A percentile compares a stretch with the other conserved stretches of the same genome.
phyloP scores from a whole-genome alignment of 2,113 vertebrate species.

The Mesocricetus auratus region DNA sequence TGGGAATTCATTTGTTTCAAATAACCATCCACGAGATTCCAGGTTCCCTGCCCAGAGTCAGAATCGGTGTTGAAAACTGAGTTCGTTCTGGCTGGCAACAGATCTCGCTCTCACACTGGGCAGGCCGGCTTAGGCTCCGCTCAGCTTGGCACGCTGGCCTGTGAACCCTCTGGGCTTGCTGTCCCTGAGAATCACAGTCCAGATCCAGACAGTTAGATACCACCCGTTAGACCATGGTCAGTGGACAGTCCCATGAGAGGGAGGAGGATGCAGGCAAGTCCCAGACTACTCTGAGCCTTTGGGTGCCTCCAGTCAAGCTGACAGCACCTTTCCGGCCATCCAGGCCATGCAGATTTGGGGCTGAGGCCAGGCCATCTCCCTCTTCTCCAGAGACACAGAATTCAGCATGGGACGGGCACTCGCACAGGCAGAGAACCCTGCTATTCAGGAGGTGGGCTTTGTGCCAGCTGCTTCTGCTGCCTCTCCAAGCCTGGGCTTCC shows the following conservation, averaged over 20 bases:
- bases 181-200: conserved; percentile 10
- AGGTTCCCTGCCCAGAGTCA: conserved; percentile 77
- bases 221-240: background rate
- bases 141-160: conserved; percentile 45
- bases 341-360: background rate
- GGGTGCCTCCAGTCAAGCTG: background rate
- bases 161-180: conserved; percentile 32
- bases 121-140: background rate
- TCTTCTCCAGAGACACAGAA: background rate
- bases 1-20: conserved; percentile 84
- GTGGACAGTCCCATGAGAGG: background rate
- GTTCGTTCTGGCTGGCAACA: conserved; percentile 71
- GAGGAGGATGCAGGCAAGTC: background rate
- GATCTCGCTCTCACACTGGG: conserved; percentile 76
- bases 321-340: background rate
- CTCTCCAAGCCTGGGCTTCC: background rate
- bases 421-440: no score
- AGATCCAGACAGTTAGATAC: conserved; percentile 62
- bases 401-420: fast-evolving
- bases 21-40: conserved; percentile 74
- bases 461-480: background rate
- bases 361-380: background rate
- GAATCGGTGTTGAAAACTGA: conserved; percentile 75
- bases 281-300: background rate
- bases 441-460: background rate